phyloP scores from a whole-genome alignment of 2,888 invertebrate genomes.

The Drosophila leonis region DNA sequence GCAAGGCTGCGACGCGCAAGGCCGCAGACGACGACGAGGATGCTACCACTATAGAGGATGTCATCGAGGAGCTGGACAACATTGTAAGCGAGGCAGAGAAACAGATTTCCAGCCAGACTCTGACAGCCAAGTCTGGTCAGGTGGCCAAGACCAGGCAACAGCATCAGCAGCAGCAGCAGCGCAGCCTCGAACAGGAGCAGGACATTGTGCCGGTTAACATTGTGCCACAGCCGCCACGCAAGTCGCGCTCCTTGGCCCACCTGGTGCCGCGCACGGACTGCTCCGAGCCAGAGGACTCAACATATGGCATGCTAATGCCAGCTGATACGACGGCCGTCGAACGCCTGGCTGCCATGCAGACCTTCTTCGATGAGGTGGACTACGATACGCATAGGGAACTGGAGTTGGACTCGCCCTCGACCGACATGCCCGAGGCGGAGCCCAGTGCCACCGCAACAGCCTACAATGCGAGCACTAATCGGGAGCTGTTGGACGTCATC shows the following conservation, averaged over 20 bases:
- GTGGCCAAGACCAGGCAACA: background rate
- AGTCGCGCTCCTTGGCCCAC: slow-evolving; percentile 90
- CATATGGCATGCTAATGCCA: slow-evolving; percentile 85
- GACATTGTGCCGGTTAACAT: slow-evolving; percentile 92
- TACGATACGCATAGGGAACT: slow-evolving; percentile 63
- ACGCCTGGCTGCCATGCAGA: slow-evolving; percentile 79
- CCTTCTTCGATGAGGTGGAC: slow-evolving; percentile 83
- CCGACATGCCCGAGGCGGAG: slow-evolving; percentile 78
- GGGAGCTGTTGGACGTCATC: slow-evolving; percentile 87
- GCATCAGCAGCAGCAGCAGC: slow-evolving; percentile 69
- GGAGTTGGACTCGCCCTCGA: slow-evolving; percentile 61
- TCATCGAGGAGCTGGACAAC: slow-evolving; percentile 93
- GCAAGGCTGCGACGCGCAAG: slow-evolving; percentile 29
- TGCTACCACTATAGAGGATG: slow-evolving; percentile 94
- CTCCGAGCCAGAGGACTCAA: slow-evolving; percentile 84
- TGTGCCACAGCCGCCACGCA: slow-evolving; percentile 92
- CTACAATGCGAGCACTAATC: slow-evolving; percentile 85
- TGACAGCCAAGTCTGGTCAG: slow-evolving; percentile 44
- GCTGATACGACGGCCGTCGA: slow-evolving; percentile 65
- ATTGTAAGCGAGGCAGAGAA: slow-evolving; percentile 94
- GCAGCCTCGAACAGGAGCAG: slow-evolving; percentile 85
- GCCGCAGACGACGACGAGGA: slow-evolving; percentile 83
- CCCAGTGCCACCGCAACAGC: slow-evolving; percentile 69
- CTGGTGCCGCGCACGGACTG: slow-evolving; percentile 87
- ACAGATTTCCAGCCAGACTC: slow-evolving; percentile 85